Percentiles rank a stretch among this genome's conserved stretches.
These are phyloP conservation scores for Setophaga petechia DNA, from an alignment of 2,113 vertebrate genomes.

Conservation along the genomic window DNA sequence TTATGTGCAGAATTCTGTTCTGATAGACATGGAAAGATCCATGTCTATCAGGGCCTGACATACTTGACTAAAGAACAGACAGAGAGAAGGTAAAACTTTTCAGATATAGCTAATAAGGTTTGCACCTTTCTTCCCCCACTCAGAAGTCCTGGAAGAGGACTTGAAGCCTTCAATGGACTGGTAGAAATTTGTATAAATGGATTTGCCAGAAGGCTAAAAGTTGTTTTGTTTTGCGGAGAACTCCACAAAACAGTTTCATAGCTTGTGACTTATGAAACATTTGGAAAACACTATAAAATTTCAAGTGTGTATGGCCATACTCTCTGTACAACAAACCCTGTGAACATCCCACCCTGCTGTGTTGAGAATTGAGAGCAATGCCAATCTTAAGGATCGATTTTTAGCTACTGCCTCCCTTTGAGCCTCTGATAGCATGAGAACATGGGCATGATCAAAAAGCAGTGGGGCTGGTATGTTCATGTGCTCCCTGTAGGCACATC, in stretches of 20 bases:
- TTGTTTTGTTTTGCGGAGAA: not conserved
- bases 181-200: conserved; percentile 22
- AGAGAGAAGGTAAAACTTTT: not conserved
- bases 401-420: not conserved
- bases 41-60: not conserved
- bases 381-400: not conserved
- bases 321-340: not conserved
- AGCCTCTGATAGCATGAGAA: not conserved
- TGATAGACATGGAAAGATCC: not conserved
- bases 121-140: not conserved
- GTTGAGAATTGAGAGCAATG: not conserved
- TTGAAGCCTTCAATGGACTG: not conserved
- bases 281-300: not conserved
- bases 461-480: not conserved
- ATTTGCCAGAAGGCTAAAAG: conserved; percentile 15
- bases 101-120: not conserved
- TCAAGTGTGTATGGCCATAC: not conserved
- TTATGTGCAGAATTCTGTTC: not conserved
- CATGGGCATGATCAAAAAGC: not conserved
- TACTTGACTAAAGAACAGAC: not conserved
- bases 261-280: not conserved
- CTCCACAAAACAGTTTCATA: not conserved
- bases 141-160: not conserved
- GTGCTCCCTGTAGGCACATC: not conserved
- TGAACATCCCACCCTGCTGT: not conserved